Evolutionary conservation across 2,797 vertebrate species (phyloP).

Genomic region (Cercopithecus hamlyni): DNA sequence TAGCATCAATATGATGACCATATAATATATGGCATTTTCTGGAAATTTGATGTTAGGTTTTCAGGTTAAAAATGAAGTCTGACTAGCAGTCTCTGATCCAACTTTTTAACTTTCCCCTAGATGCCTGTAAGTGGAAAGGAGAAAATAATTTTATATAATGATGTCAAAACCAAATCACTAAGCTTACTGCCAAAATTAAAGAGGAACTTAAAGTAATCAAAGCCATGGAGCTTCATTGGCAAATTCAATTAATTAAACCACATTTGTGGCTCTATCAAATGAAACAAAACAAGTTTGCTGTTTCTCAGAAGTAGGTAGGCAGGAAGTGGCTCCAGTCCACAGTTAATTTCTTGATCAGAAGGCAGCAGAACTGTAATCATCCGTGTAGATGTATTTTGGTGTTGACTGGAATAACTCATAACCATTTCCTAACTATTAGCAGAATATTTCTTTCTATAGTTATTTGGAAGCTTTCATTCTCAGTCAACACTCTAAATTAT

Average conservation of each 20-base stretch:
- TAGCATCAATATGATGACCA: conserved; percentile 8
- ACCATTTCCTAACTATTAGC: not conserved
- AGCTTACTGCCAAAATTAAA: not conserved
- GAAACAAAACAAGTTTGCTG: not conserved
- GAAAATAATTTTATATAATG: not conserved
- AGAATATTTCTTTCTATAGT: not conserved
- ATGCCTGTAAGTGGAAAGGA: not conserved
- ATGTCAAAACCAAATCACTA: not conserved
- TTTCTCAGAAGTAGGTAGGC: not conserved
- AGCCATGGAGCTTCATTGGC: not conserved
- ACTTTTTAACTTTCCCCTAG: not conserved
- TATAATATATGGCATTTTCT: not conserved
- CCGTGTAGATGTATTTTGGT: not conserved
- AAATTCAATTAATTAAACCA: not conserved
- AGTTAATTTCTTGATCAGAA: not conserved
- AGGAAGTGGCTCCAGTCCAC: not conserved
- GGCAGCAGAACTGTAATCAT: not conserved
- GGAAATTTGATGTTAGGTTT: not conserved
- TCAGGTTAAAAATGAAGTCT: not conserved
- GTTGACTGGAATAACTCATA: not conserved
- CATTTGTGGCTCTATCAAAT: not conserved
- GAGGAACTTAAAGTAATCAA: not conserved
- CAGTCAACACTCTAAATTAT: not conserved
- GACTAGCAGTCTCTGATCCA: not conserved
- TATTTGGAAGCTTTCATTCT: not conserved